These are phyloP conservation scores for Candoia aspera DNA, from an alignment of 2,113 vertebrate genomes.

Conservation along the genomic window DNA sequence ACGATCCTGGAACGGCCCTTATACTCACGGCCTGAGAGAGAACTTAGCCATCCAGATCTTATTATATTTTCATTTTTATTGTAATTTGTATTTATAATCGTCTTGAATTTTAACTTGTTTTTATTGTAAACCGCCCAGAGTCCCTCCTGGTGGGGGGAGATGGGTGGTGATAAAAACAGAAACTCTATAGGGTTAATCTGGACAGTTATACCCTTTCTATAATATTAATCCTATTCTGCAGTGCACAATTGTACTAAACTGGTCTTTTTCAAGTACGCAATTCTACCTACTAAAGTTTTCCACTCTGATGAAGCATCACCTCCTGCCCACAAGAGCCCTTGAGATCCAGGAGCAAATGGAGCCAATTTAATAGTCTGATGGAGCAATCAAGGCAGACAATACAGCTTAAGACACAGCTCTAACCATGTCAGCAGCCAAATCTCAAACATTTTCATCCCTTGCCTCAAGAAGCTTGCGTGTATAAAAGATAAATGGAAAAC, in stretches of 20 bases:
- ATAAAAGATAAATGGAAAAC: neutral
- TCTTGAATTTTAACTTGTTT: too few relatives aligned
- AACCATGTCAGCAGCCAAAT: neutral
- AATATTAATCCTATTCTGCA: neutral
- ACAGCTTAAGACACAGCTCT: neutral
- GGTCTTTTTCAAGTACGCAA: neutral
- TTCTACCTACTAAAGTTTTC: neutral
- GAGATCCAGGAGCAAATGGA: neutral
- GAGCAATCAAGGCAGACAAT: neutral
- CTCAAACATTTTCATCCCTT: neutral
- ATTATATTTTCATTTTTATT: too few relatives aligned
- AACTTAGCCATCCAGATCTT: too few relatives aligned
- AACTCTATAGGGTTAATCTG: neutral
- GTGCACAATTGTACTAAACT: neutral
- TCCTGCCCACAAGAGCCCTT: neutral
- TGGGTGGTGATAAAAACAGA: too few relatives aligned
- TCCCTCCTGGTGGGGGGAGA: too few relatives aligned
- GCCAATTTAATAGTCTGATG: rapidly evolving
- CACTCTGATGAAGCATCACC: neutral
- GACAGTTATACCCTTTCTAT: too few relatives aligned
- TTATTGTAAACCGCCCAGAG: too few relatives aligned
- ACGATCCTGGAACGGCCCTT: too few relatives aligned
- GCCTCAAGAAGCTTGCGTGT: neutral
- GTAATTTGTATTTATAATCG: too few relatives aligned
- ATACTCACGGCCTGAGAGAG: too few relatives aligned